A percentile compares a stretch with the other conserved stretches of the same genome.
Conservation (phyloP, 2,888 invertebrate species). For the Acanthosepion pharaonis region DNA sequence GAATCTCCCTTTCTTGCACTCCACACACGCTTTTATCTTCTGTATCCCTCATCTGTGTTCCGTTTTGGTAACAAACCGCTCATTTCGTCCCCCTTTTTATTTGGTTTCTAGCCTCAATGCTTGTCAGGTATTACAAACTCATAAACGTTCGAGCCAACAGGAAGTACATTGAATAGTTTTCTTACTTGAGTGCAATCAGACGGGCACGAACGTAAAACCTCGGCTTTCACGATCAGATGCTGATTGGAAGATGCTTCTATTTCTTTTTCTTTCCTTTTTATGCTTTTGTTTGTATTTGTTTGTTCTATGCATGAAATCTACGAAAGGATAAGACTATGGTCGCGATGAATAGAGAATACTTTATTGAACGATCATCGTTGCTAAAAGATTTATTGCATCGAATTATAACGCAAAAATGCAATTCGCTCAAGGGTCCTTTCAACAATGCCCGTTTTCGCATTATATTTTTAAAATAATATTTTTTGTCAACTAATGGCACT, state of each 20-base stretch:
- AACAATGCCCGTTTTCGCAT: too few relatives aligned
- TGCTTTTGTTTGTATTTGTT: background rate
- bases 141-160: background rate
- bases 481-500: too few relatives aligned
- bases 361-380: background rate
- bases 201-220: background rate
- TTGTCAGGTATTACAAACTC: background rate
- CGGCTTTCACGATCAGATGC: background rate
- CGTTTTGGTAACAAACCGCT: background rate
- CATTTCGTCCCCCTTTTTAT: background rate
- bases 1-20: background rate
- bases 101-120: background rate
- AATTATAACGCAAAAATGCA: too few relatives aligned
- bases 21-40: background rate
- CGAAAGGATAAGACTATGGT: background rate
- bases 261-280: background rate
- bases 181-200: background rate
- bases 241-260: background rate
- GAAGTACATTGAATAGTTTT: background rate
- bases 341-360: background rate
- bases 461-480: too few relatives aligned
- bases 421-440: too few relatives aligned
- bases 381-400: background rate
- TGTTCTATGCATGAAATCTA: background rate
- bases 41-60: background rate